phyloP scores from a whole-genome alignment of 1,140 invertebrate species.

The Arctopsyche grandis region DNA sequence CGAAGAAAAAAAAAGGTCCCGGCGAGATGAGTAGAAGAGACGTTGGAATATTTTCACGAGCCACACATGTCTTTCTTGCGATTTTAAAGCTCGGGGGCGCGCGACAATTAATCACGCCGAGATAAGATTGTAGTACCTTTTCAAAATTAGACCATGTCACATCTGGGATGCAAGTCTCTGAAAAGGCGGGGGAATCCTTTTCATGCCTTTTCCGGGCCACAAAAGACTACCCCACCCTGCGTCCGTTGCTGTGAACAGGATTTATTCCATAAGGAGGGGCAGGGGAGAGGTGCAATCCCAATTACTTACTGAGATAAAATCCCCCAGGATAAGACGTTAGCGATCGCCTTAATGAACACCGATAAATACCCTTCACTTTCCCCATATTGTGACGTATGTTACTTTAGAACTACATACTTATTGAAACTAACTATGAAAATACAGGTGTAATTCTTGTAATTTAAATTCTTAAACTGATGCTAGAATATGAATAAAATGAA shows the following conservation, averaged over 20 bases:
- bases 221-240: conserved; percentile 17
- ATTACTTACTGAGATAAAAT: conserved; percentile 11
- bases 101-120: conserved; percentile 51
- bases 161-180: conserved; percentile 46
- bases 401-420: too few relatives aligned
- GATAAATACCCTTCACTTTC: background rate
- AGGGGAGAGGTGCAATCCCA: background rate
- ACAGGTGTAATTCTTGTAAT: too few relatives aligned
- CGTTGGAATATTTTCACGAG: conserved; percentile 42
- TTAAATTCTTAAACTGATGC: too few relatives aligned
- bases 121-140: conserved; percentile 53
- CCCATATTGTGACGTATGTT: too few relatives aligned
- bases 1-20: conserved; percentile 44
- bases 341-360: background rate
- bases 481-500: too few relatives aligned
- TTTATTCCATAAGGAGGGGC: conserved; percentile 28
- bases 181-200: conserved; percentile 50
- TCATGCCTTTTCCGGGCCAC: conserved; percentile 42
- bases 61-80: conserved; percentile 51
- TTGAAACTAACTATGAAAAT: too few relatives aligned
- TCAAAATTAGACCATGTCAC: conserved; percentile 54
- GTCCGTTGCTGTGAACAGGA: background rate
- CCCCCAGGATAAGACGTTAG: conserved; percentile 2
- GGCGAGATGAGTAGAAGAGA: conserved; percentile 14
- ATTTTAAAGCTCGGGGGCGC: conserved; percentile 46